Conservation (phyloP, 2,113 vertebrate species). For the pig (Sus scrofa) region DNA sequence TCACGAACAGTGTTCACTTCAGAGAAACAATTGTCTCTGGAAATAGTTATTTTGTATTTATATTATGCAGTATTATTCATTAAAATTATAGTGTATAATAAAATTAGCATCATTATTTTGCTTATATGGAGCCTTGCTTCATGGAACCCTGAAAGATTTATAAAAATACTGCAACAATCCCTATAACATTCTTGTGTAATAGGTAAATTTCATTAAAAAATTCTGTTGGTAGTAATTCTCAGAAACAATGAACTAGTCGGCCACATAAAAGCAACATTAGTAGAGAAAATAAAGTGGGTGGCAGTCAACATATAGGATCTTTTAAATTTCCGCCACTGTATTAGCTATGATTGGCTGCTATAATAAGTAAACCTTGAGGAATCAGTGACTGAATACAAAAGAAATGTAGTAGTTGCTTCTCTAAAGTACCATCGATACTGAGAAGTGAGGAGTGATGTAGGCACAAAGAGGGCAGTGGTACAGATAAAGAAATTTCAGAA, state of each 20-base stretch:
- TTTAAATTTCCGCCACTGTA: neutral
- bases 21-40: neutral
- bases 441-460: neutral
- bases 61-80: conserved; percentile 50
- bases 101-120: conserved; percentile 59
- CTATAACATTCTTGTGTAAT: neutral
- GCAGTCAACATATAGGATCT: neutral
- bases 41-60: conserved; percentile 59
- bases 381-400: neutral
- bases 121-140: neutral
- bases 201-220: conserved; percentile 47
- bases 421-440: neutral
- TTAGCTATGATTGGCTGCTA: neutral
- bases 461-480: neutral
- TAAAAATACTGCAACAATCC: conserved; percentile 35
- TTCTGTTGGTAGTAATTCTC: conserved; percentile 40
- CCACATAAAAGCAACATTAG: neutral
- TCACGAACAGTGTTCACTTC: conserved; percentile 50
- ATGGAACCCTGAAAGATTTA: conserved; percentile 40
- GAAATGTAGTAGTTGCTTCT: conserved; percentile 1
- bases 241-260: conserved; percentile 1
- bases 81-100: conserved; percentile 61
- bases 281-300: neutral
- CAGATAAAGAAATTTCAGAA: neutral
- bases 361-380: neutral